Base-by-base conservation (phyloP, 2,113 vertebrate genomes). In the Falco punctatus region DNA sequence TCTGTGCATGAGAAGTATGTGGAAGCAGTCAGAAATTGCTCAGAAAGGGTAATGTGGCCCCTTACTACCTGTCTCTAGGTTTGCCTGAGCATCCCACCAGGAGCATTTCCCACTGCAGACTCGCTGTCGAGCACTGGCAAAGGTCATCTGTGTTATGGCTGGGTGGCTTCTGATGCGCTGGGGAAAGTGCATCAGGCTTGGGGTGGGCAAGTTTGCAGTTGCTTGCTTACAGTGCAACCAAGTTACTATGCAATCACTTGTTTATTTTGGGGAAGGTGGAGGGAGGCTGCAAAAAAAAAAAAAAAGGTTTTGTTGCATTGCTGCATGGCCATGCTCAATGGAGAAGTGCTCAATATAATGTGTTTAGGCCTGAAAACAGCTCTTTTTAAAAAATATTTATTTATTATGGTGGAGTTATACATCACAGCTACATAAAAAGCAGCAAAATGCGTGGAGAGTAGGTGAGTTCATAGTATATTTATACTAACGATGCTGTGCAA, bases 271-370 rank as follows among this genome's bases (percentile, higher is more conserved):
- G 54, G 67, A 70, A 27, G 44, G 38, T 23, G 42, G 59, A 6
- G n/a, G 27, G 11, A 32, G 48, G 9, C 27, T 81, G 69, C 38
- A 38, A 38, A 38, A 38, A 38, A 38, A 38, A 38, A 38, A 38
- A 38, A 38, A 38, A 38, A 38, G 17, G 13, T 13, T 61, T 44
- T 8, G 28, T 2, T 7, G 46, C 2, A 6, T 30, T 62, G 52
- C 46, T 66, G 54, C 13, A 1, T 17, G 84, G 46, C 33, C 12
- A 0, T 0, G 2, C 11, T 65, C 22, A 69, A 17, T 46, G 38
- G 57, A 51, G 72, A 8, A 57, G 28, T 5, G 4, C 20, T 65
- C 64, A 19, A 0, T 2, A 0, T 6, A 5, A 24, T 2, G 4
- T 0, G 0, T 46, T 40, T 49, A n/a, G 52, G 12, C 11, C 38